These are phyloP conservation scores for Mylabris phalerata DNA, from an alignment of 1,140 invertebrate species.

Conservation along the genomic window DNA sequence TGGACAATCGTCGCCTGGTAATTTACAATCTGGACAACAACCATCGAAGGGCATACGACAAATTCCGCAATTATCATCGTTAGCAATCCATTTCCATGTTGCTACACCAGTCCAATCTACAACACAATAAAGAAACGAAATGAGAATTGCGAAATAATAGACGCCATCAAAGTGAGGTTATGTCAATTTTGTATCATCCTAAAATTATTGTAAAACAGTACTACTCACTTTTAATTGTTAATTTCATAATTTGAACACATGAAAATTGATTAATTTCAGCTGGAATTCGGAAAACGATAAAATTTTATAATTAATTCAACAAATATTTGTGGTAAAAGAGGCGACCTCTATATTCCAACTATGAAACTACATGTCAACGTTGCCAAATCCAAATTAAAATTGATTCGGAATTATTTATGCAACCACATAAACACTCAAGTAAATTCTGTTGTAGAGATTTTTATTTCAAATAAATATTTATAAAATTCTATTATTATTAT, in stretches of 20 bases:
- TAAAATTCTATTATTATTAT: no score
- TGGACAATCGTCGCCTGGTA: slow-evolving; percentile 97
- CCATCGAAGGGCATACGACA: slow-evolving; percentile 98
- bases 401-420: no score
- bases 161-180: background rate
- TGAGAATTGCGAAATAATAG: background rate
- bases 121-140: slow-evolving; percentile 12
- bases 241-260: slow-evolving; percentile 28
- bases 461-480: no score
- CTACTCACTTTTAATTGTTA: slow-evolving; percentile 36
- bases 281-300: no score
- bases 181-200: background rate
- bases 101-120: slow-evolving; percentile 90
- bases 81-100: slow-evolving; percentile 97
- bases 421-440: no score
- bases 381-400: no score
- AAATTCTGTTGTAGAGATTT: no score
- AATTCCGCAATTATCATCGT: slow-evolving; percentile 98
- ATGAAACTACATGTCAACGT: no score
- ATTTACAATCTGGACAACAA: slow-evolving; percentile 97
- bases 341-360: no score
- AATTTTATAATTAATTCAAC: no score
- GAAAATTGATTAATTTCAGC: no score
- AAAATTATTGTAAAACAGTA: background rate
- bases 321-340: no score